Conservation (phyloP, 1,140 invertebrate species). For the Achatina immaculata region DNA sequence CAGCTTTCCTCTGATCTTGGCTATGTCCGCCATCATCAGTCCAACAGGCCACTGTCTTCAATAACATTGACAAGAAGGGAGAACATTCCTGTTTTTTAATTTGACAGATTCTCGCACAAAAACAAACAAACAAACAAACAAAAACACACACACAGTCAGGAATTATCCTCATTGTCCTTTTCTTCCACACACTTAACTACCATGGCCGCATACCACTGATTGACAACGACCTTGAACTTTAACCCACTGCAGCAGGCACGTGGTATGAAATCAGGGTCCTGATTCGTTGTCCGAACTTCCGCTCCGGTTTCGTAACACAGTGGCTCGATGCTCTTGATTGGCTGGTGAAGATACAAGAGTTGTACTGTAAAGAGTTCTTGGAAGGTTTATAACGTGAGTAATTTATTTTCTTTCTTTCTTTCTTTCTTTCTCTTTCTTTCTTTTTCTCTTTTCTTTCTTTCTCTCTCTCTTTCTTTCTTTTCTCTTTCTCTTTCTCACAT, state of each 20-base stretch:
- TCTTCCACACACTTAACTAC: constrained; percentile 47
- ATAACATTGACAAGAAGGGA: no score
- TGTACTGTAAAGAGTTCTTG: no score
- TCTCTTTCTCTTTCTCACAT: no score
- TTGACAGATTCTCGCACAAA: neutral
- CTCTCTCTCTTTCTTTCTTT: no score
- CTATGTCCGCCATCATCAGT: no score
- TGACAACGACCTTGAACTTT: constrained; percentile 45
- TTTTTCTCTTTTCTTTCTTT: neutral
- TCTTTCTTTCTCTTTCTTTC: neutral
- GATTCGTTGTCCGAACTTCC: constrained; percentile 52
- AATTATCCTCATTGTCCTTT: constrained; percentile 56
- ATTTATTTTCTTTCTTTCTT: neutral
- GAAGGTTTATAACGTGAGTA: no score
- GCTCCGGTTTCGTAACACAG: constrained; percentile 47
- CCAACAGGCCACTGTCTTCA: no score
- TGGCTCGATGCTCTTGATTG: constrained; percentile 38
- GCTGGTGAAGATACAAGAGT: constrained; percentile 42
- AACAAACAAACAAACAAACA: neutral
- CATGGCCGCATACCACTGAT: constrained; percentile 53
- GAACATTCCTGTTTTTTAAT: no score
- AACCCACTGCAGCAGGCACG: constrained; percentile 51
- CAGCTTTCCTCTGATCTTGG: no score
- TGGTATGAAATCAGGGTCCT: constrained; percentile 52
- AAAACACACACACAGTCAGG: neutral